Base-by-base conservation (phyloP, 2,113 vertebrate genomes). In the Rhynchomys soricoides region DNA sequence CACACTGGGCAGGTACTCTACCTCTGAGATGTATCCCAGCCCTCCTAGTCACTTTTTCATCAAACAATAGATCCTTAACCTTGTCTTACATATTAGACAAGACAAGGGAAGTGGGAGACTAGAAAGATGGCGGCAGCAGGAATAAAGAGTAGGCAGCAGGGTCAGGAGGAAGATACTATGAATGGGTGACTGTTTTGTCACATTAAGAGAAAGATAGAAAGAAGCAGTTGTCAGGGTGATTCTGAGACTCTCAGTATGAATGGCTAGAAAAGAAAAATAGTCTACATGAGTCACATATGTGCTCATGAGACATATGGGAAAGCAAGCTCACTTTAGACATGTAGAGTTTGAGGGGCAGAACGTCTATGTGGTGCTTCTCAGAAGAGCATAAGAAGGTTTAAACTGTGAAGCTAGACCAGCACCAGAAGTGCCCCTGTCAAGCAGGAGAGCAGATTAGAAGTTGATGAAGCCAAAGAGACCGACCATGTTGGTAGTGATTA, bases 381-480 rank as follows among this genome's bases (percentile, higher is more conserved):
- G 83, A 29, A 89, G 77, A 90, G 21, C 6, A 40, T 89, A 90
- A 83, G 68, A 40, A 94, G 34, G 91, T 78, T 95, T 91, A 87
- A 93, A 95, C 48, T 91, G 43, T 89, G 37, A 83, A 71, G 11
- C 22, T 68, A 62, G 37, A 40, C 89, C 45, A 86, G 6, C 19
- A 89, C n/a, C 75, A 90, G 79, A 92, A 85, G 82, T 74, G 43
- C 21, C 43, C 70, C 48, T 93, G 31, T 26, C 45, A 75, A 59
- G 81, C 34, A 93, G 57, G 88, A 12, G 71, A 82, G 22, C 31
- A n/a, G 15, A 89, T 88, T 24, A 92, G 75, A 95, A 93, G 73
- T 31, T 73, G 62, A 77, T 81, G 57, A 81, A 6, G 9, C 34
- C 70, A 34, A 15, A 40, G 57, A 64, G 16, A 85, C 24, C 17